These are phyloP conservation scores for Sclerurus mexicanus DNA, from an alignment of 2,113 vertebrate genomes.

Conservation along the genomic window DNA sequence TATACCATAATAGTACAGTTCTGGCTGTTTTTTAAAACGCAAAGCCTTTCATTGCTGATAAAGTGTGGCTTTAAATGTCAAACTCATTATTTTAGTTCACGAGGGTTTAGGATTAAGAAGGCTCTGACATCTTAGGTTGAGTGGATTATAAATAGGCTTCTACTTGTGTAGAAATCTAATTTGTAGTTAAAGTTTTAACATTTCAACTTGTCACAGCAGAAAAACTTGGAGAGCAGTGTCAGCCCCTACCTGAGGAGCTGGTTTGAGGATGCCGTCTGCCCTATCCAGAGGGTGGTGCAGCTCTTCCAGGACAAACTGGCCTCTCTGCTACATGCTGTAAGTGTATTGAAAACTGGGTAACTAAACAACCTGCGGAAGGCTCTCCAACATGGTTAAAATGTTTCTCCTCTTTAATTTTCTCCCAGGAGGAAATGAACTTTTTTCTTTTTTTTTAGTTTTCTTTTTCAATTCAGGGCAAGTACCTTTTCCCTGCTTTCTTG, in stretches of 20 bases:
- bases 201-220: conserved; percentile 65
- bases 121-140: neutral
- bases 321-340: conserved; percentile 91
- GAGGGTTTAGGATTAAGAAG: neutral
- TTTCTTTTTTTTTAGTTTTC: too few species aligned
- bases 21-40: neutral
- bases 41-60: neutral
- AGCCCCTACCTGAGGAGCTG: conserved; percentile 85
- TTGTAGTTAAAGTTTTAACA: neutral
- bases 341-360: conserved; percentile 35
- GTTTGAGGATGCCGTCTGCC: conserved; percentile 92
- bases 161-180: neutral
- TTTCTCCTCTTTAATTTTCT: neutral
- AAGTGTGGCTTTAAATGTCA: neutral
- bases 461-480: neutral
- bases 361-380: neutral
- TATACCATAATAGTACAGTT: neutral
- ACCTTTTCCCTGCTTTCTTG: neutral
- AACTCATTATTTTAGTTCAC: neutral
- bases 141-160: neutral
- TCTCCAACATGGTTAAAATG: neutral
- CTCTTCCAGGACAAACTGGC: conserved; percentile 87
- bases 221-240: conserved; percentile 76
- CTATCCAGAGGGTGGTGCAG: conserved; percentile 88
- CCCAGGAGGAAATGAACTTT: neutral